phyloP scores from a whole-genome alignment of 2,888 invertebrate genomes.

The Dascillus cervinus region DNA sequence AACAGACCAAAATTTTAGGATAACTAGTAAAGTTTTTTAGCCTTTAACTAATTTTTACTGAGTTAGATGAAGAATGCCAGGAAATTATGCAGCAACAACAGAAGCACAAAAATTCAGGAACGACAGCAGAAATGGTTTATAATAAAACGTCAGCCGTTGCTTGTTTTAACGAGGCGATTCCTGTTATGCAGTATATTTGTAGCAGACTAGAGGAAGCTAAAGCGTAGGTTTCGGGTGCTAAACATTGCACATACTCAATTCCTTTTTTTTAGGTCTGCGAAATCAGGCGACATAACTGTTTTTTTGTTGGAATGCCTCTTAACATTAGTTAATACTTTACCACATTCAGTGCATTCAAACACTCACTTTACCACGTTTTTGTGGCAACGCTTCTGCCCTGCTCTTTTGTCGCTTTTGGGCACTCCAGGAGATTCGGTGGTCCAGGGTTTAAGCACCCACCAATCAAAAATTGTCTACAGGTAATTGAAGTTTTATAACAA shows the following conservation, averaged over 20 bases:
- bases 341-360: constrained; percentile 75
- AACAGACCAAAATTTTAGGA: too few species aligned
- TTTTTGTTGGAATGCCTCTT: constrained; percentile 82
- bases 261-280: constrained; percentile 49
- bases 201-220: constrained; percentile 77
- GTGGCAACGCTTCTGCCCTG: constrained; percentile 91
- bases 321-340: constrained; percentile 74
- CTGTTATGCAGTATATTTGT: constrained; percentile 82
- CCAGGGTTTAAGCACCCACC: constrained; percentile 71
- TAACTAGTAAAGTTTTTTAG: too few species aligned
- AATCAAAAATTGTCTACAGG: constrained; percentile 87
- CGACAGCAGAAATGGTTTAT: constrained; percentile 48
- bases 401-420: constrained; percentile 78
- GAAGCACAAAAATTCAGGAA: constrained; percentile 42
- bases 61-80: constrained; percentile 72
- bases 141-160: constrained; percentile 62
- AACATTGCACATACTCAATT: too few species aligned
- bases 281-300: constrained; percentile 58
- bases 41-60: too few species aligned
- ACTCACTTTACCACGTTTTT: constrained; percentile 80
- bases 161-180: constrained; percentile 84
- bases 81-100: constrained; percentile 53
- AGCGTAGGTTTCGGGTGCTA: constrained; percentile 55
- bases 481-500: constrained; percentile 28
- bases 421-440: constrained; percentile 76